These are phyloP conservation scores for Isaurus tuberculatus DNA, from an alignment of 92 coral and sea anemone genomes.

Conservation along the genomic window DNA sequence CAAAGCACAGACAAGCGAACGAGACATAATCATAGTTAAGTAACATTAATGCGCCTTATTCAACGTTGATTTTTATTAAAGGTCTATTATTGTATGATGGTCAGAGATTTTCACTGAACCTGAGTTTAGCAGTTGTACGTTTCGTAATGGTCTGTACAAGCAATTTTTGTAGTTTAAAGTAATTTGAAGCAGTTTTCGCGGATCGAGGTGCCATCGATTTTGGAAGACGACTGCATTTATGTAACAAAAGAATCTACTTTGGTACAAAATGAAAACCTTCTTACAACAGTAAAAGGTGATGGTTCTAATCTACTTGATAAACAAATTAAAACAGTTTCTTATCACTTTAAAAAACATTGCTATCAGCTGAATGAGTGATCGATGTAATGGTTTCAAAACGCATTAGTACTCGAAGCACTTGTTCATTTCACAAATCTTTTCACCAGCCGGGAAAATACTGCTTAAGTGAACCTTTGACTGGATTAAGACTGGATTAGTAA, in stretches of 20 bases:
- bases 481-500: conserved; percentile 40
- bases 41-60: too few relatives aligned
- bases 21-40: too few relatives aligned
- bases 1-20: too few relatives aligned
- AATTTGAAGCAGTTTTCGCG: too few relatives aligned
- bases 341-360: conserved; percentile 34
- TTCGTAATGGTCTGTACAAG: too few relatives aligned
- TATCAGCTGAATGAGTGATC: conserved; percentile 8
- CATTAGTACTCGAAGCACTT: conserved; percentile 4
- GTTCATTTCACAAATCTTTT: conserved; percentile 15
- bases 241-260: neutral
- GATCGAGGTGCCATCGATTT: too few relatives aligned
- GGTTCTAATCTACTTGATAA: conserved; percentile 12
- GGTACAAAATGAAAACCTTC: neutral
- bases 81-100: too few relatives aligned
- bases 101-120: too few relatives aligned
- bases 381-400: conserved; percentile 10
- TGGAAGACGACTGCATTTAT: too few relatives aligned
- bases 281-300: neutral
- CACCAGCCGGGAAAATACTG: conserved; percentile 7
- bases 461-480: conserved; percentile 28
- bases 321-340: conserved; percentile 9
- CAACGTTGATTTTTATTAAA: too few relatives aligned
- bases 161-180: too few relatives aligned
- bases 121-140: too few relatives aligned